Conservation (phyloP, 2,113 vertebrate genomes). For the Oreochromis tanganicae region DNA sequence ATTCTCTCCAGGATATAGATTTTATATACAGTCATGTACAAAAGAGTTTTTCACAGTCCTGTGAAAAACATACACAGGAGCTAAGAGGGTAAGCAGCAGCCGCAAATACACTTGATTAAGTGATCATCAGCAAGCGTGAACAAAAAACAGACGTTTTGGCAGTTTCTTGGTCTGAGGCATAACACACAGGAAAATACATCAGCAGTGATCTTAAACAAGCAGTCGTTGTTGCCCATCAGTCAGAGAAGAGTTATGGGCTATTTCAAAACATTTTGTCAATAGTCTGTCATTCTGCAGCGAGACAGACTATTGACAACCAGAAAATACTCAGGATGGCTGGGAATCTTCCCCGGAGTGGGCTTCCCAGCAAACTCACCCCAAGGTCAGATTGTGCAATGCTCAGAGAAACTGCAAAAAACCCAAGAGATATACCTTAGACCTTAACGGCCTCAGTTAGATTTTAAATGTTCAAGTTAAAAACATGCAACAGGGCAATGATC, state of each 20-base stretch:
- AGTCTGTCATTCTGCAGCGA: background rate
- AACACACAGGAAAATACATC: background rate
- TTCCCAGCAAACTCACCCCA: background rate
- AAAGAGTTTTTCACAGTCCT: background rate
- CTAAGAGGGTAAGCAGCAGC: background rate
- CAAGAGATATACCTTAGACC: background rate
- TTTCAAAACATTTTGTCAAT: background rate
- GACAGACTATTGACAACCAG: background rate
- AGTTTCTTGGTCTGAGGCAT: accelerated
- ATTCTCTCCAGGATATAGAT: background rate
- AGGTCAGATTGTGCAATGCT: background rate
- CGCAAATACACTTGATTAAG: accelerated
- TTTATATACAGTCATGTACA: background rate
- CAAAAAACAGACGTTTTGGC: background rate
- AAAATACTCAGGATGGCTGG: background rate
- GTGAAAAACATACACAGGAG: background rate
- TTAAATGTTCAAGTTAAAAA: background rate
- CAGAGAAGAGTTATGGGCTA: background rate
- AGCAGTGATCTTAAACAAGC: background rate
- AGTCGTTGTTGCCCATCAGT: background rate
- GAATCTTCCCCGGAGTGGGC: background rate
- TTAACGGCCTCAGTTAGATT: background rate
- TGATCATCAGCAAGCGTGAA: background rate
- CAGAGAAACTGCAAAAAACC: background rate
- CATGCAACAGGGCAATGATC: background rate